phyloP scores from a whole-genome alignment of 1,140 invertebrate species.

The Drosophila subpulchrella region DNA sequence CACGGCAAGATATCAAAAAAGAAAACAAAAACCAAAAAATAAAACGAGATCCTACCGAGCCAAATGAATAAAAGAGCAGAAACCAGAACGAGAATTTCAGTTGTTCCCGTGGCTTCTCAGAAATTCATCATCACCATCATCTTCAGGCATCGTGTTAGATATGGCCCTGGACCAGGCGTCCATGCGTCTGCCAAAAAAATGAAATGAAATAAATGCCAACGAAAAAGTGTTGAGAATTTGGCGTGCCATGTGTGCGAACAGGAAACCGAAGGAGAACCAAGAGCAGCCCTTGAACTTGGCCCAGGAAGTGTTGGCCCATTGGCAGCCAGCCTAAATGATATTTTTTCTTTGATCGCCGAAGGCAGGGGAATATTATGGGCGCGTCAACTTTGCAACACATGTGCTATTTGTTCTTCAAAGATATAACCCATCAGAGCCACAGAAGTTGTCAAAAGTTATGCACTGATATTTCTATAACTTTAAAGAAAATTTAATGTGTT shows the following conservation, averaged over 20 bases:
- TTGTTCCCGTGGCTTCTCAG: conserved; percentile 58
- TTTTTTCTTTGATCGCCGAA: background rate
- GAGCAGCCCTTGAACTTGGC: conserved; percentile 67
- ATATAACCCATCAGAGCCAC: background rate
- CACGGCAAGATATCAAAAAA: conserved; percentile 19
- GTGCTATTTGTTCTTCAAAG: background rate
- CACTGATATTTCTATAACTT: no score
- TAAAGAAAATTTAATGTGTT: background rate
- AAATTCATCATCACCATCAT: conserved; percentile 54
- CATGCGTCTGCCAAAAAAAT: conserved; percentile 57
- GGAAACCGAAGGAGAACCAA: conserved; percentile 7
- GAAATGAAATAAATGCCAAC: conserved; percentile 12
- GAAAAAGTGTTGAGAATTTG: conserved; percentile 29
- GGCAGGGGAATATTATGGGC: background rate
- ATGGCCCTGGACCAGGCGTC: conserved; percentile 49
- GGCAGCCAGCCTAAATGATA: conserved; percentile 31
- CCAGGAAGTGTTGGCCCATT: conserved; percentile 69
- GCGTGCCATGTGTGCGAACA: conserved; percentile 45
- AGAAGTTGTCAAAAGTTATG: background rate
- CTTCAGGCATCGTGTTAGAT: conserved; percentile 33
- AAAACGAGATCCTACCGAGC: conserved; percentile 59
- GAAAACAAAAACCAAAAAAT: conserved; percentile 2
- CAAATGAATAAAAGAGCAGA: conserved; percentile 21
- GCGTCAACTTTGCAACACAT: background rate
- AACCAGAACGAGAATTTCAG: conserved; percentile 60